Percentiles rank a stretch among this genome's conserved stretches.
Evolutionary conservation across 2,888 invertebrate species (phyloP).

Genomic region (Apocheima hispidaria): DNA sequence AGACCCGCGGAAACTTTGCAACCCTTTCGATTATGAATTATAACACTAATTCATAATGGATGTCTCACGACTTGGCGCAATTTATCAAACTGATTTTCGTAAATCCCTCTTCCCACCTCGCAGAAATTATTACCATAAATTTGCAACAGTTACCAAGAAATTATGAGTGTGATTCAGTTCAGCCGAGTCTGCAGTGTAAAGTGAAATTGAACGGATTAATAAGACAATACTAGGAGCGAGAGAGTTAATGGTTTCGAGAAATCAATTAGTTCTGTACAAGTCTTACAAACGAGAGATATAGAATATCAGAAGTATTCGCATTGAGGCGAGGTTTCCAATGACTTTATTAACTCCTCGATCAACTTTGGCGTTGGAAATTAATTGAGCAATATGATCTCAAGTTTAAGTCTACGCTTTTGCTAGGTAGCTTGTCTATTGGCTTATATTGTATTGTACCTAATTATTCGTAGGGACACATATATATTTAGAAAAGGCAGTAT

Average conservation of each 20-base stretch:
- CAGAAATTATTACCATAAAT: slow-evolving; percentile 75
- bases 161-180: slow-evolving; percentile 76
- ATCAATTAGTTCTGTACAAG: slow-evolving; percentile 39
- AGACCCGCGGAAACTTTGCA: slow-evolving; percentile 70
- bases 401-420: slow-evolving; percentile 6
- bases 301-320: slow-evolving; percentile 21
- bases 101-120: slow-evolving; percentile 69
- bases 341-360: slow-evolving; percentile 21
- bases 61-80: slow-evolving; percentile 75
- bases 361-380: slow-evolving; percentile 20
- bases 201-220: slow-evolving; percentile 53
- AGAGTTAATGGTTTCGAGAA: slow-evolving; percentile 43
- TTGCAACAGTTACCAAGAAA: slow-evolving; percentile 79
- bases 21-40: slow-evolving; percentile 85
- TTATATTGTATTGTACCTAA: background rate
- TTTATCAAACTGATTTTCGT: slow-evolving; percentile 82
- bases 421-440: background rate
- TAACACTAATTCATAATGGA: slow-evolving; percentile 83
- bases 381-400: slow-evolving; percentile 24
- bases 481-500: too few species aligned
- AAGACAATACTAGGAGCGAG: slow-evolving; percentile 46
- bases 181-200: slow-evolving; percentile 49
- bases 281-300: slow-evolving; percentile 11
- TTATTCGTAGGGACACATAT: too few species aligned
- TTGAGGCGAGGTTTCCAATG: slow-evolving; percentile 12